A percentile compares a stretch with the other conserved stretches of the same genome.
These are phyloP conservation scores for Haemorhous mexicanus DNA, from an alignment of 2,113 vertebrate species.

Conservation along the genomic window DNA sequence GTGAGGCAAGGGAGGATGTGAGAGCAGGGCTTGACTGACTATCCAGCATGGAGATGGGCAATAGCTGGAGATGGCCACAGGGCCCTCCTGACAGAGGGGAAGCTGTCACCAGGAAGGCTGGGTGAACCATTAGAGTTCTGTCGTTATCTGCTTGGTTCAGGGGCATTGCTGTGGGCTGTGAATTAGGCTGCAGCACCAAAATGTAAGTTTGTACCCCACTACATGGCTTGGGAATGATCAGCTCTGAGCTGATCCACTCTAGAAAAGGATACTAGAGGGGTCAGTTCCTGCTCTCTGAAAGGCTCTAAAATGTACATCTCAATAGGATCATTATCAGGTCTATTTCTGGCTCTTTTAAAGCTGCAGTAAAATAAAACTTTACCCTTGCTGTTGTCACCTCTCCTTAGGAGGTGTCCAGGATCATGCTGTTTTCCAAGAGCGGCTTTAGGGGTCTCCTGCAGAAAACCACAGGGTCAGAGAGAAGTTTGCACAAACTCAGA, in stretches of 20 bases:
- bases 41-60: neutral
- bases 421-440: neutral
- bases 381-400: neutral
- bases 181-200: neutral
- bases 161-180: neutral
- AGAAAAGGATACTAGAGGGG: neutral
- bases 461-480: neutral
- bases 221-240: neutral
- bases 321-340: neutral
- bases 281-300: neutral
- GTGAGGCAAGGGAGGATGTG: neutral
- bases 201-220: neutral
- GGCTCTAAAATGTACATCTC: neutral
- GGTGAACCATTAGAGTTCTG: neutral
- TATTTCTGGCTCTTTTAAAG: conserved; percentile 6
- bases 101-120: neutral
- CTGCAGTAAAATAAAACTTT: neutral
- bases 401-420: neutral
- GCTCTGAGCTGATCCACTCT: neutral
- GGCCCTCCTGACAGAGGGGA: neutral
- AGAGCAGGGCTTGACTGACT: neutral
- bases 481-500: neutral
- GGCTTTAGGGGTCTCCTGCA: neutral
- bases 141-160: neutral
- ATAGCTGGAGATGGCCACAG: neutral